Base-by-base conservation (phyloP, 2,113 vertebrate genomes). In the Saimiri boliviensis region DNA sequence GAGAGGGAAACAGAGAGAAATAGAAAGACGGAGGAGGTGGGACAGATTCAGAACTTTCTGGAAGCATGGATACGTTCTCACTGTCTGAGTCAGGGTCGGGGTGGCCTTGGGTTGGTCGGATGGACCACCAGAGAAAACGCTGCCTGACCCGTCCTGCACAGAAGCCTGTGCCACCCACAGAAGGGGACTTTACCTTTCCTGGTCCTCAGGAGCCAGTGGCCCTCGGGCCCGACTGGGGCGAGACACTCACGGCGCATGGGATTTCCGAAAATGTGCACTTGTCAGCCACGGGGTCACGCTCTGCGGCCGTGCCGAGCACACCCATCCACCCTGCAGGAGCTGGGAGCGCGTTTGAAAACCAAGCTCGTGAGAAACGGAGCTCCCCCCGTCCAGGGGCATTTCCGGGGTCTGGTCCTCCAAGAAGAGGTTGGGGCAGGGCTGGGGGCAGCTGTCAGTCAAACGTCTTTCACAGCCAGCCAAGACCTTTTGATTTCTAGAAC, bases 401-500 rank as follows among this genome's bases (percentile, higher is more conserved):
- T 6, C 4, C 0, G 1, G 30, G 60, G 56, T 30, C 86, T 16
- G 17, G 79, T 66, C 54, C 79, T 85, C 32, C 25, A 13, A 92
- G 86, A 76, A 32, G 49, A 45, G 80, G 16, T 30, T 60, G 17
- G 49, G 85, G 58, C 45, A 40, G 89, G 68, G 23, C 37, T 42
- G 8, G 1, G 91, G 83, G 77, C 37, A 8, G 81, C 84, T 68
- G 90, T 73, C 3, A n/a, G 96, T 47, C 95, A 56, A 87, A 88
- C 66, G 0, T 86, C 91, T 91, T 96, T 97, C 95, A 91, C 97
- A 96, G 97, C 96, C 97, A 94, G 91, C 92, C 94, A 54, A 60
- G 96, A 95, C 97, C 96, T 93, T 97, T 97, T 97, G 97, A 96
- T 97, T 97, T 96, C 94, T 76, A 96, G 96, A 95, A 96, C 94